Percentiles rank a stretch among this genome's conserved stretches.
Evolutionary conservation across 2,113 vertebrate species (phyloP).

Genomic region (Elephas maximus): DNA sequence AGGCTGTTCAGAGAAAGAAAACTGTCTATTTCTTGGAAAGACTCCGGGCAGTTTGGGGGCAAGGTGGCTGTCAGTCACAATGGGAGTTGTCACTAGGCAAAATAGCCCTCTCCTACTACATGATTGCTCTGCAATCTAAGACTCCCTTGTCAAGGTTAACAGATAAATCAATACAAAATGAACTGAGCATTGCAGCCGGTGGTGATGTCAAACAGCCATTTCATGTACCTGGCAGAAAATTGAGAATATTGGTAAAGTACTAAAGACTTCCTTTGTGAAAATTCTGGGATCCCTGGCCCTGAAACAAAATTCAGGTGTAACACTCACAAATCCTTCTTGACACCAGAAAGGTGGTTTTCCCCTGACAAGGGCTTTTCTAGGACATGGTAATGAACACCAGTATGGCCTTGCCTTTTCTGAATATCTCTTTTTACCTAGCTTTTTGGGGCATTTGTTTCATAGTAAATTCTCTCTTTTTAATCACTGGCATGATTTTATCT

Average conservation of each 20-base stretch:
- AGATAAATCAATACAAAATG: slow-evolving; percentile 78
- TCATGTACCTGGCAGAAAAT: slow-evolving; percentile 53
- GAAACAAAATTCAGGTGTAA: slow-evolving; percentile 76
- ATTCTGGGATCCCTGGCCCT: not conserved
- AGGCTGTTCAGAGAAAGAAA: not conserved
- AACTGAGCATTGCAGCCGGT: slow-evolving; percentile 4
- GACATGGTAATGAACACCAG: slow-evolving; percentile 72
- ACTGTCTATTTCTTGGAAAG: slow-evolving; percentile 60
- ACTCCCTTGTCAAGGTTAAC: slow-evolving; percentile 52
- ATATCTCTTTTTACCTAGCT: slow-evolving; percentile 18
- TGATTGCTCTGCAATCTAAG: slow-evolving; percentile 49
- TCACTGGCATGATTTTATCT: not conserved
- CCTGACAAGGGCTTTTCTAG: slow-evolving; percentile 81
- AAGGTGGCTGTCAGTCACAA: slow-evolving; percentile 69
- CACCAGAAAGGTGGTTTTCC: slow-evolving; percentile 63
- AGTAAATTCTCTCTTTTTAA: slow-evolving; percentile 32
- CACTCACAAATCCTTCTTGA: slow-evolving; percentile 77
- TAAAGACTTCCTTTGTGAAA: slow-evolving; percentile 65
- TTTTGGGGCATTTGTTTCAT: not conserved
- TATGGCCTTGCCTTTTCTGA: slow-evolving; percentile 25
- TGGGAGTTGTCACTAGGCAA: slow-evolving; percentile 68
- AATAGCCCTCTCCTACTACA: slow-evolving; percentile 58
- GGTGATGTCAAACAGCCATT: slow-evolving; percentile 59
- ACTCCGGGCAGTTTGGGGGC: not conserved
- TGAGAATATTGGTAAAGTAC: slow-evolving; percentile 64